phyloP scores from a whole-genome alignment of 2,113 vertebrate genomes.

The Gallinago media region DNA sequence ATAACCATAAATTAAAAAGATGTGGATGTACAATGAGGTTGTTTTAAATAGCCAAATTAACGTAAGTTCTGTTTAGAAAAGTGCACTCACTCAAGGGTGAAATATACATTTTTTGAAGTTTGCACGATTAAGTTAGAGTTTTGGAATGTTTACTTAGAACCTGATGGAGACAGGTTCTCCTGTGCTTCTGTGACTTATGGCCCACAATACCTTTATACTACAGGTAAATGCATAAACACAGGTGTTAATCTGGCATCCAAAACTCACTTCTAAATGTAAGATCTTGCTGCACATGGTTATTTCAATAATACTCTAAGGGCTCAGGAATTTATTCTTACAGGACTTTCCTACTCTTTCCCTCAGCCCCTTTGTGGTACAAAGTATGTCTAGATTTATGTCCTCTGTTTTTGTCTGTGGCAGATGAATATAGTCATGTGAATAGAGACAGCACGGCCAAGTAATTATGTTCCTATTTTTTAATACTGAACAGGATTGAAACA shows the following conservation, averaged over 20 bases:
- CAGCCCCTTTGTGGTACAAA: neutral
- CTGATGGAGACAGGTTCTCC: neutral
- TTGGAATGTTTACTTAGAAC: neutral
- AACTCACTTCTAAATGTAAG: neutral
- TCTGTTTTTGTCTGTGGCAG: neutral
- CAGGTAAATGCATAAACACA: neutral
- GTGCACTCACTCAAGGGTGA: neutral
- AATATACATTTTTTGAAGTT: neutral
- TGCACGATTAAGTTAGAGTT: neutral
- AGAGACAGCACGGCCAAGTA: neutral
- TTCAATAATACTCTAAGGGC: neutral
- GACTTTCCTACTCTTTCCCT: neutral
- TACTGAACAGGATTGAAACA: neutral
- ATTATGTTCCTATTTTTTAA: neutral
- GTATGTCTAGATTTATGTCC: neutral
- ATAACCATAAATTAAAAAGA: neutral
- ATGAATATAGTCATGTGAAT: neutral
- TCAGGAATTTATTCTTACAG: neutral
- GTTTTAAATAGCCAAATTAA: neutral
- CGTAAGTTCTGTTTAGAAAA: neutral
- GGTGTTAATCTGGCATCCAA: neutral
- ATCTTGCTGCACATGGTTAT: neutral
- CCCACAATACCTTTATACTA: neutral
- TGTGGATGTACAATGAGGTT: neutral
- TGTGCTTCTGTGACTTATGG: neutral